Evolutionary conservation across 2,113 vertebrate species (phyloP).

Genomic region (Scortum barcoo): DNA sequence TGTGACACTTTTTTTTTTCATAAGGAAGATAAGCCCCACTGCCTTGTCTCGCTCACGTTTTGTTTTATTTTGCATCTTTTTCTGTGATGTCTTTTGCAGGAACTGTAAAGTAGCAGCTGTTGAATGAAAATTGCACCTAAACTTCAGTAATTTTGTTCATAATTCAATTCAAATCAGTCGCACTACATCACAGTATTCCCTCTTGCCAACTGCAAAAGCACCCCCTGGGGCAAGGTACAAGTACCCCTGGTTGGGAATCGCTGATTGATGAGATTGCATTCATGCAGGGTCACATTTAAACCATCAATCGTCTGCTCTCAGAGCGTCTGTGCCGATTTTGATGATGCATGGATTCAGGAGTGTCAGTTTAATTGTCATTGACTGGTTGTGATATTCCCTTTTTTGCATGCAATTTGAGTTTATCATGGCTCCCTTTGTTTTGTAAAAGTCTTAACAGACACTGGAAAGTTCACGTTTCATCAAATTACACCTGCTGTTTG

Average conservation of each 20-base stretch:
- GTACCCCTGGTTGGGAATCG: neutral
- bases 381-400: neutral
- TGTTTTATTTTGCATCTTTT: neutral
- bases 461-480: constrained; percentile 8
- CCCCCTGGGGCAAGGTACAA: neutral
- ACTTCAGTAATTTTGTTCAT: neutral
- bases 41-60: neutral
- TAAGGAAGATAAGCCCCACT: neutral
- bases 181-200: neutral
- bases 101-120: neutral
- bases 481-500: constrained; percentile 12
- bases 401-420: constrained; percentile 7
- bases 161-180: neutral
- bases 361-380: constrained; percentile 3
- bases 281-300: neutral
- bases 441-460: neutral
- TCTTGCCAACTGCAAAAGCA: neutral
- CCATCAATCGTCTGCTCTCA: neutral
- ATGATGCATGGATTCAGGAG: neutral
- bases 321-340: neutral
- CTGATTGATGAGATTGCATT: neutral
- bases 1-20: neutral
- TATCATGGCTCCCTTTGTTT: constrained; percentile 11
- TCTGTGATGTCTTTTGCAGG: neutral
- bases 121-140: neutral